Base-by-base conservation (phyloP, 2,888 invertebrate species). In the Lithosia quadra region DNA sequence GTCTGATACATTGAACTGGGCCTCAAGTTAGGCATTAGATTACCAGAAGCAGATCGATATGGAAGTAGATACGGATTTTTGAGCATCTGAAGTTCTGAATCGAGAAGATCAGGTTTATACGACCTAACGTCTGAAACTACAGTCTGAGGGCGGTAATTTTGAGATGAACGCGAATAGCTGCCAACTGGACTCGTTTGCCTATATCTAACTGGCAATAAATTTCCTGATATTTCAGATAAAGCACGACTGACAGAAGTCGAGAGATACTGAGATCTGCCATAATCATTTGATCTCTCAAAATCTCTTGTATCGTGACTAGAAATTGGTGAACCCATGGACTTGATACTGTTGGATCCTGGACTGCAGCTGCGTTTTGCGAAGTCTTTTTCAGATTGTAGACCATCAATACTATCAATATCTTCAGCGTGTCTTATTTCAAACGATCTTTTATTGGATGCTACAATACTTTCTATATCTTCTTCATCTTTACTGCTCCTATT, bases 391-490 rank as follows among this genome's bases (percentile, higher is more conserved):
- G 56, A 39, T 49, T 61, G 28, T 34, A 9, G 11, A n/a, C 33
- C 61, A n/a, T 64, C 63, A n/a, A 15, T 64, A 11, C 36, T 36
- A 13, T 63, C 69, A 8, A 75, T 43, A 15, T 73, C 68, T 18
- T 78, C 72, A n/a, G 71, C 67, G 24, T 67, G 73, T 55, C 67
- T 49, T 5, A 55, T 34, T 64, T 61, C 69, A 8, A 66, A 55
- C n/a, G 15, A 10, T 1, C 36, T 69, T 10, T 58, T 59, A 58
- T 53, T 2, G 0, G 65, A 67, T 0, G 9, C 57, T 2, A 74
- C 56, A 59, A 67, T 67, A 34, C 33, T 67, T 11, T 39, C 22
- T 15, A 28, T 18, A 15, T 60, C 57, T 15, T 71, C 67, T 21
- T 59, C 62, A 10, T 22, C 49, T 24, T 21, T 43, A 7, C 18